Evolutionary conservation across 1,140 invertebrate genomes (phyloP).

Genomic region (Cydia splendana): DNA sequence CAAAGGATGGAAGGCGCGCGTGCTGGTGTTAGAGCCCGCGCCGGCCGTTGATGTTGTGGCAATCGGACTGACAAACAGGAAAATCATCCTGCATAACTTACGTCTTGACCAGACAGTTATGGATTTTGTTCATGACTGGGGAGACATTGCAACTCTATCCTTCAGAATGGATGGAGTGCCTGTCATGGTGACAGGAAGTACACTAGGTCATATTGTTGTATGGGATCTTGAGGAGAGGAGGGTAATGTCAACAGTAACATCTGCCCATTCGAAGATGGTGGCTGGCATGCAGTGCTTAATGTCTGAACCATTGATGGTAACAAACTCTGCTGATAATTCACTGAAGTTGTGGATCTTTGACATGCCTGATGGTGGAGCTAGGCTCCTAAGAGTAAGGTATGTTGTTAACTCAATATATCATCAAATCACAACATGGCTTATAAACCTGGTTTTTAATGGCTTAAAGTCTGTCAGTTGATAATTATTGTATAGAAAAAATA

Average conservation of each 20-base stretch:
- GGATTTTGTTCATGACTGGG: slow-evolving; percentile 95
- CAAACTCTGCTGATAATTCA: slow-evolving; percentile 97
- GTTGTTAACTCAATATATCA: slow-evolving; percentile 30
- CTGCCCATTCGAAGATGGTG: slow-evolving; percentile 88
- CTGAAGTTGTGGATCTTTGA: slow-evolving; percentile 98
- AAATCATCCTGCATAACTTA: slow-evolving; percentile 94
- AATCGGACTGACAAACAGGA: slow-evolving; percentile 90
- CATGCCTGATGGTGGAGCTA: slow-evolving; percentile 91
- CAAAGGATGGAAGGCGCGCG: slow-evolving; percentile 85
- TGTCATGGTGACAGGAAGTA: slow-evolving; percentile 92
- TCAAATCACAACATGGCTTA: slow-evolving; percentile 15
- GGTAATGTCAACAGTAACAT: slow-evolving; percentile 86
- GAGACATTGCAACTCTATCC: slow-evolving; percentile 89
- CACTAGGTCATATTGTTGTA: slow-evolving; percentile 90
- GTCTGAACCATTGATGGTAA: slow-evolving; percentile 93
- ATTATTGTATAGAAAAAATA: neutral
- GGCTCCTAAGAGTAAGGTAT: slow-evolving; percentile 87
- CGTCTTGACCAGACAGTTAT: slow-evolving; percentile 92
- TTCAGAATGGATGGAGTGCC: slow-evolving; percentile 94
- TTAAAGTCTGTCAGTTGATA: neutral
- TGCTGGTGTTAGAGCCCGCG: slow-evolving; percentile 89
- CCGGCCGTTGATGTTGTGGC: slow-evolving; percentile 95
- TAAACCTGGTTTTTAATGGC: neutral
- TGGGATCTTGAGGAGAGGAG: slow-evolving; percentile 96
- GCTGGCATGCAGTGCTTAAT: slow-evolving; percentile 90